phyloP scores from a whole-genome alignment of 2,797 vertebrate genomes.

The Somateria mollissima region DNA sequence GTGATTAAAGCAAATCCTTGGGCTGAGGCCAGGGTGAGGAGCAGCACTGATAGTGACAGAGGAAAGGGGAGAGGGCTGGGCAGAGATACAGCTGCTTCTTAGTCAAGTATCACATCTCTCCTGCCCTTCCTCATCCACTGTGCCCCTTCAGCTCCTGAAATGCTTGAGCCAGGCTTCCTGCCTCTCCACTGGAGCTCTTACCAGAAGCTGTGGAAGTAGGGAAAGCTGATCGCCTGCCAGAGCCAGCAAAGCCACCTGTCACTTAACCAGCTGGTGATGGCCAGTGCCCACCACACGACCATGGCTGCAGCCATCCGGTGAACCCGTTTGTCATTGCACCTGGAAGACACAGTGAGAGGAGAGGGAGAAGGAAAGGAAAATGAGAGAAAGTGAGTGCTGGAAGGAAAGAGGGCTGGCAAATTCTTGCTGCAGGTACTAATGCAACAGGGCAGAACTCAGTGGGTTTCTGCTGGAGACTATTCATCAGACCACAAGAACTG shows the following conservation, averaged over 20 bases:
- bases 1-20: not conserved
- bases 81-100: not conserved
- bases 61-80: not conserved
- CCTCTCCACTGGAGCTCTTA: constrained; percentile 52
- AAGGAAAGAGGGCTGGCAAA: not conserved
- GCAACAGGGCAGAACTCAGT: not conserved
- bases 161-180: not conserved
- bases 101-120: not conserved
- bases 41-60: not conserved
- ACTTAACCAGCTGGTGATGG: constrained; percentile 91
- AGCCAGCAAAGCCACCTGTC: constrained; percentile 89
- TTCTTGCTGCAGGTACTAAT: not conserved
- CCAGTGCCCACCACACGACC: constrained; percentile 84
- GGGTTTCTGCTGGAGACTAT: not conserved
- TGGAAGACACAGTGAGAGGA: constrained; percentile 18
- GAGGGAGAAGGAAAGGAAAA: not conserved
- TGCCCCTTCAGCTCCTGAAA: not conserved
- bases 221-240: constrained; percentile 90
- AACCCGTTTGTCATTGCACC: constrained; percentile 81
- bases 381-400: not conserved
- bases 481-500: not conserved
- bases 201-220: constrained; percentile 95
- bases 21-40: not conserved
- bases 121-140: not conserved
- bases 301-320: constrained; percentile 77